Percentiles rank a stretch among this genome's conserved stretches.
Conservation (phyloP, 1,140 invertebrate genomes). For the Orchestia grillus region DNA sequence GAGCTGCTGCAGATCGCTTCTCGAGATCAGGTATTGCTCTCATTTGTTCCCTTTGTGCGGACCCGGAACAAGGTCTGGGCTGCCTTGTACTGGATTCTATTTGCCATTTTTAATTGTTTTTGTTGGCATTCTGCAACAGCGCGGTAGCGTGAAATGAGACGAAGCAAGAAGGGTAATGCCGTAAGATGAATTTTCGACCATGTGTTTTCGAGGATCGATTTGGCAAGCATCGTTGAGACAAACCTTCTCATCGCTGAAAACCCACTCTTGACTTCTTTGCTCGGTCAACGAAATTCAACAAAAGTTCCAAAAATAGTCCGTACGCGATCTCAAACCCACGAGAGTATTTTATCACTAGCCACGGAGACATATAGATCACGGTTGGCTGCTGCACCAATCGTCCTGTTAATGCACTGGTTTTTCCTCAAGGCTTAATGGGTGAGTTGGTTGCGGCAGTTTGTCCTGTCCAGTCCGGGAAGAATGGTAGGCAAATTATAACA, state of each 20-base stretch:
- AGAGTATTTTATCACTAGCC: neutral
- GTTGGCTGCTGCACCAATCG: neutral
- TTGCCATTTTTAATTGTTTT: neutral
- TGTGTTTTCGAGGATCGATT: neutral
- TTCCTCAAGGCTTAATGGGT: too few species aligned
- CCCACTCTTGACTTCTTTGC: neutral
- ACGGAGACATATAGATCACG: neutral
- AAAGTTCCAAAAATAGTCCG: neutral
- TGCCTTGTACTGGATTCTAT: neutral
- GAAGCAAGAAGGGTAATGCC: neutral
- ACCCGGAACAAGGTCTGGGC: neutral
- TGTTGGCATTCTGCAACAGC: neutral
- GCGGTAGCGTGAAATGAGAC: neutral
- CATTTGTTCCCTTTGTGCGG: neutral
- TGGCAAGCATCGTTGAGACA: neutral
- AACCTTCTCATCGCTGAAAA: neutral
- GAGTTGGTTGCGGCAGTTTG: too few species aligned
- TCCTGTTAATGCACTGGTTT: neutral
- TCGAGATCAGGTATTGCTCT: neutral
- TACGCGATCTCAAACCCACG: neutral
- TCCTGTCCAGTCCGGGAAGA: too few species aligned
- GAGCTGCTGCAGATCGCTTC: neutral
- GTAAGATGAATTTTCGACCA: neutral
- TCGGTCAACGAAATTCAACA: neutral
- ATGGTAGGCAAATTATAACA: too few species aligned